Evolutionary conservation across 2,113 vertebrate species (phyloP).

Genomic region (Oenanthe melanoleuca): DNA sequence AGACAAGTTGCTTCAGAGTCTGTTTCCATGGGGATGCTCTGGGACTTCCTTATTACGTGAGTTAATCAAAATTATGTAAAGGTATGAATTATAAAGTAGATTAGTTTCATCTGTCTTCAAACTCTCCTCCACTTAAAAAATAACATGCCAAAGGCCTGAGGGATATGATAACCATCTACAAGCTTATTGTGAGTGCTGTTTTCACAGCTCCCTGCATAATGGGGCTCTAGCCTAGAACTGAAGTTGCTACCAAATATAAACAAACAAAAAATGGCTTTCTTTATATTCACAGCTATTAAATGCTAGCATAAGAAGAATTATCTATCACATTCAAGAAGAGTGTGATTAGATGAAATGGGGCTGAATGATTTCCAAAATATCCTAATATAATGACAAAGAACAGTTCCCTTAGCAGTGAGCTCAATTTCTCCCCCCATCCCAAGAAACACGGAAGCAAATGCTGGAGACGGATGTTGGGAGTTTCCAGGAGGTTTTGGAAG

Average conservation of each 20-base stretch:
- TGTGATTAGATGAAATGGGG: background rate
- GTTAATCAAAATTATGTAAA: constrained; percentile 22
- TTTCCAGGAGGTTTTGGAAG: background rate
- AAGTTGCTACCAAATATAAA: background rate
- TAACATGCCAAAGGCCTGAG: background rate
- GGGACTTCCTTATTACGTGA: background rate
- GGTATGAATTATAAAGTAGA: constrained; percentile 6
- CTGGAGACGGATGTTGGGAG: background rate
- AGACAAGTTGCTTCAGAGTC: background rate
- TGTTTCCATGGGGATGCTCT: background rate
- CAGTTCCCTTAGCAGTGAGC: background rate
- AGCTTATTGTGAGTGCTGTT: background rate
- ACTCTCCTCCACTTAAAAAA: background rate
- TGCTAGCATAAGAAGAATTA: background rate
- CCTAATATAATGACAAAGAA: background rate
- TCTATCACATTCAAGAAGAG: background rate
- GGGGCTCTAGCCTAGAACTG: background rate
- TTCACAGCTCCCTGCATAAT: background rate
- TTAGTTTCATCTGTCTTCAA: constrained; percentile 2
- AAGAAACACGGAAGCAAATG: background rate
- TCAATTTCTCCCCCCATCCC: background rate
- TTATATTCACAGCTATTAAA: background rate
- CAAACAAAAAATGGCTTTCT: background rate
- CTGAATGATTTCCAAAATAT: background rate
- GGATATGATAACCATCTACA: background rate